phyloP scores from a whole-genome alignment of 2,113 vertebrate genomes.

The Danio rerio region GRCz12tu NC_133184.1:28549501-28550000 shows the following conservation, averaged over 20 bases:
- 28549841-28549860: too few relatives aligned
- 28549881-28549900: too few relatives aligned
- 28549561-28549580: constrained; percentile 16
- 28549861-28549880: too few relatives aligned
- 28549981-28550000: too few relatives aligned
- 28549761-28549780: constrained; percentile 15
- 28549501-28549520: constrained; percentile 7
- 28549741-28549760: not conserved
- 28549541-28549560: constrained; percentile 7
- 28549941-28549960: too few relatives aligned
- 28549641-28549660: constrained; percentile 15
- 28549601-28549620: not conserved
- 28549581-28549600: constrained; percentile 12
- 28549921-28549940: too few relatives aligned
- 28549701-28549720: constrained; percentile 9
- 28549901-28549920: too few relatives aligned
- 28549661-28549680: constrained; percentile 20
- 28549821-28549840: too few relatives aligned
- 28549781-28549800: constrained; percentile 4
- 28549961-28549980: too few relatives aligned
- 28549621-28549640: constrained; percentile 30
- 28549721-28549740: not conserved
- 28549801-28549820: constrained; percentile 1
- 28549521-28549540: not conserved
- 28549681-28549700: constrained; percentile 11